Conservation (phyloP, 1,140 invertebrate species). For the Bombus sylvicola region DNA sequence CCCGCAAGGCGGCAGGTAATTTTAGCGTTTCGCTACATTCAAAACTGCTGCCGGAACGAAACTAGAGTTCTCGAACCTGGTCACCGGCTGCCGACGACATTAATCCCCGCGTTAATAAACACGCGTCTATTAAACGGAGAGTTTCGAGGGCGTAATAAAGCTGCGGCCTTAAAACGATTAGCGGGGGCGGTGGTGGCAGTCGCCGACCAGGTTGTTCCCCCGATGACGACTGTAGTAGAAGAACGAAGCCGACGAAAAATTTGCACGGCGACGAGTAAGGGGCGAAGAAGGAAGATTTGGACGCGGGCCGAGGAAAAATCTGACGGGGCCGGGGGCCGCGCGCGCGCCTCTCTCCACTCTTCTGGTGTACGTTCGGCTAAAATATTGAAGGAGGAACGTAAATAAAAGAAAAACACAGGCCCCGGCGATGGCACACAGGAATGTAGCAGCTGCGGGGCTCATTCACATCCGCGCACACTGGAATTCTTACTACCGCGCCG, state of each 20-base stretch:
- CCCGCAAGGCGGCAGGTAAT: background rate
- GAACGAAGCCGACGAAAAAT: slow-evolving; percentile 39
- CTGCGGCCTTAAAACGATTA: slow-evolving; percentile 1
- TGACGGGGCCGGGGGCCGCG: background rate
- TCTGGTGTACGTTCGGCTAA: slow-evolving; percentile 35
- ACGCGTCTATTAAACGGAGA: background rate
- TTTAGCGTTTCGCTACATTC: slow-evolving; percentile 15
- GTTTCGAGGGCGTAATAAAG: background rate
- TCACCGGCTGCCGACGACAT: background rate
- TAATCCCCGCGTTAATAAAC: background rate
- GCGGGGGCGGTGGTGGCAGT: background rate
- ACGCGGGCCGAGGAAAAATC: slow-evolving; percentile 48
- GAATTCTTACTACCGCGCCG: slow-evolving; percentile 79
- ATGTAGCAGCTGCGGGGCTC: slow-evolving; percentile 81
- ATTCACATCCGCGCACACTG: slow-evolving; percentile 79
- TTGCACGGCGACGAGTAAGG: slow-evolving; percentile 2
- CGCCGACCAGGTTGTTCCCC: background rate
- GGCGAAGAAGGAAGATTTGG: slow-evolving; percentile 21
- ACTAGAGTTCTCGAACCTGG: background rate
- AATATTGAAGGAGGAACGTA: slow-evolving; percentile 65
- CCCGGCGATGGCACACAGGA: slow-evolving; percentile 78
- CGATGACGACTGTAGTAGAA: background rate
- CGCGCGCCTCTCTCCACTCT: background rate
- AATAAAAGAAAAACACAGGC: slow-evolving; percentile 72
- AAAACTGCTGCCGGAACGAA: background rate